Conservation (phyloP, 1,140 invertebrate genomes). For the Drosophila baimaii region DNA sequence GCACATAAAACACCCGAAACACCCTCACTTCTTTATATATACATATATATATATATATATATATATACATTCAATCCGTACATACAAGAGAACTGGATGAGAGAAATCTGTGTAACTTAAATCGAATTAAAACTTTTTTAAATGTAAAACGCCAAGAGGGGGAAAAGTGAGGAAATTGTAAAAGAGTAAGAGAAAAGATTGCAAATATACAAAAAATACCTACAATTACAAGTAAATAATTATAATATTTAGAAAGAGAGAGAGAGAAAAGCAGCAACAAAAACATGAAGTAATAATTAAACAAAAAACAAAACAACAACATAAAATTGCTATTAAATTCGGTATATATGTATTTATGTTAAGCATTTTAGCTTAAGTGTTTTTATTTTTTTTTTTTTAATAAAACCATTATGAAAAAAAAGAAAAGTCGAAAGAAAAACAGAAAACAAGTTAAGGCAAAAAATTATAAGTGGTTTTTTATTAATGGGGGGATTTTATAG, state of each 20-base stretch:
- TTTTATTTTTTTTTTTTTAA: slow-evolving; percentile 77
- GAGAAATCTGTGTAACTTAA: slow-evolving; percentile 61
- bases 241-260: slow-evolving; percentile 35
- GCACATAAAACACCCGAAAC: slow-evolving; percentile 23
- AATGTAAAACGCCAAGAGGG: slow-evolving; percentile 49
- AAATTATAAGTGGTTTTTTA: neutral
- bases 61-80: no score
- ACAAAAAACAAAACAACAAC: no score
- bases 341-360: slow-evolving; percentile 71
- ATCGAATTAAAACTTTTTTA: slow-evolving; percentile 67
- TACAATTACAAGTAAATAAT: slow-evolving; percentile 64
- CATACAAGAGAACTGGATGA: slow-evolving; percentile 19
- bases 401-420: slow-evolving; percentile 47
- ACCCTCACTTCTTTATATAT: slow-evolving; percentile 20
- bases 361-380: slow-evolving; percentile 74
- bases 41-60: slow-evolving; percentile 30
- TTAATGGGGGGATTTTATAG: neutral
- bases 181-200: no score
- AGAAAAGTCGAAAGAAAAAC: slow-evolving; percentile 50
- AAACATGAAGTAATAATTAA: slow-evolving; percentile 21
- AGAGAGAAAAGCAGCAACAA: slow-evolving; percentile 11
- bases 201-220: slow-evolving; percentile 40
- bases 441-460: slow-evolving; percentile 20
- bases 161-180: slow-evolving; percentile 15
- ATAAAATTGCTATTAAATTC: slow-evolving; percentile 64